These are phyloP conservation scores for Solenodon paradoxus DNA, from an alignment of 2,113 vertebrate genomes.

Conservation along the genomic window DNA sequence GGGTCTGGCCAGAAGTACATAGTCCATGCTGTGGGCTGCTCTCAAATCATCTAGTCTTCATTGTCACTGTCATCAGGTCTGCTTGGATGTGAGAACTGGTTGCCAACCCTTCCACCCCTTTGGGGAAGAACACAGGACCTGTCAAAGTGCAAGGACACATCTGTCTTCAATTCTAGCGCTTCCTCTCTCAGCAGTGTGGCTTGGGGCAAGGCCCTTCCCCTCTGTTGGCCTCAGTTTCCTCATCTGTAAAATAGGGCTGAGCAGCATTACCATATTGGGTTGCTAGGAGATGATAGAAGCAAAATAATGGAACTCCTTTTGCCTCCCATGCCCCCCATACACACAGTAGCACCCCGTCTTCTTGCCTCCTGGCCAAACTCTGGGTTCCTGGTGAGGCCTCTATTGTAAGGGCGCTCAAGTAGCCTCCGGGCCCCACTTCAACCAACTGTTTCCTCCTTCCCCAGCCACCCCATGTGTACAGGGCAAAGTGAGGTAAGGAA, in stretches of 20 bases:
- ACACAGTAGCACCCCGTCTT: not conserved
- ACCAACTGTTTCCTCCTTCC: not conserved
- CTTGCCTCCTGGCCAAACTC: not conserved
- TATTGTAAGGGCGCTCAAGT: not conserved
- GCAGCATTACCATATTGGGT: not conserved
- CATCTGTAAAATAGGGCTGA: not conserved
- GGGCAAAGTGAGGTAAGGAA: not conserved
- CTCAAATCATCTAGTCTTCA: not conserved
- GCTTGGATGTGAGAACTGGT: too few relatives aligned
- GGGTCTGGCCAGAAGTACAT: not conserved
- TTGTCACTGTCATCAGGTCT: accelerated
- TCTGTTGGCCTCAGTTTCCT: not conserved
- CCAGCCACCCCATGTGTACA: not conserved
- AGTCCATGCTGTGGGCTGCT: not conserved
- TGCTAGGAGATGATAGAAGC: not conserved
- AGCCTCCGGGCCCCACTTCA: not conserved
- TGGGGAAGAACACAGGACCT: not conserved
- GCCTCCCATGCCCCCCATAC: too few relatives aligned
- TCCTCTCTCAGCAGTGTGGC: not conserved
- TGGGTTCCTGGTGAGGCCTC: not conserved
- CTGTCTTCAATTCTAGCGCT: not conserved
- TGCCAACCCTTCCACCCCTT: not conserved
- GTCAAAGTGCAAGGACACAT: not conserved
- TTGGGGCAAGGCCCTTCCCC: not conserved
- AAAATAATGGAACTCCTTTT: not conserved